phyloP scores from a whole-genome alignment of 2,113 vertebrate genomes.

The Cebus imitator region DNA sequence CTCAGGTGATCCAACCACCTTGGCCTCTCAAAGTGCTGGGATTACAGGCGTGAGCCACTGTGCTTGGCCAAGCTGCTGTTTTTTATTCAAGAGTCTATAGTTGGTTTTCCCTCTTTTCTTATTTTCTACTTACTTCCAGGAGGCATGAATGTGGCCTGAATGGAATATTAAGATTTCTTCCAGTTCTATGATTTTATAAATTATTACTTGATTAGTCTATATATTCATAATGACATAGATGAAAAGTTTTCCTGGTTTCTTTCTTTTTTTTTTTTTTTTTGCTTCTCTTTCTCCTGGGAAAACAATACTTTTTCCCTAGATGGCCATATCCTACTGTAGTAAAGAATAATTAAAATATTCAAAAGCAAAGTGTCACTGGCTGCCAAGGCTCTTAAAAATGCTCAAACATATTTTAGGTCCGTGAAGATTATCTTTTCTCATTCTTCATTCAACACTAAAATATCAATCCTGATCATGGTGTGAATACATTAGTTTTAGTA shows the following conservation, averaged over 20 bases:
- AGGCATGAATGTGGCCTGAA: neutral
- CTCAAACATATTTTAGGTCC: constrained; percentile 25
- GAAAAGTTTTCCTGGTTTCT: neutral
- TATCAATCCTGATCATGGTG: neutral
- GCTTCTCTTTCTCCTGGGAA: neutral
- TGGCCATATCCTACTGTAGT: neutral
- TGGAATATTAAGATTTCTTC: constrained; percentile 19
- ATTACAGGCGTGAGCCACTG: too few relatives aligned
- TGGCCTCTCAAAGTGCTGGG: too few relatives aligned
- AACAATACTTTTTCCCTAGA: neutral
- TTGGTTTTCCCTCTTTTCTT: constrained; percentile 11
- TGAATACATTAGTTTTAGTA: constrained; percentile 37
- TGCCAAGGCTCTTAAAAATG: neutral
- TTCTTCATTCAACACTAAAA: neutral
- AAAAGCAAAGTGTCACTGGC: neutral
- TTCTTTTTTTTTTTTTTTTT: constrained; percentile 30
- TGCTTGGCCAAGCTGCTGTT: neutral
- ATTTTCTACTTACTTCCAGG: neutral
- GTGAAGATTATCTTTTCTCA: constrained; percentile 16
- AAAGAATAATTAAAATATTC: constrained; percentile 52
- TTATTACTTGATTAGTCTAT: neutral
- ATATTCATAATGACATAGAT: neutral
- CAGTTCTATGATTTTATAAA: constrained; percentile 19
- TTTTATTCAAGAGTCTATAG: neutral
- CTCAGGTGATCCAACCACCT: too few relatives aligned